Evolutionary conservation across 2,113 vertebrate species (phyloP).

Genomic region (Xiphorhynchus elegans): DNA sequence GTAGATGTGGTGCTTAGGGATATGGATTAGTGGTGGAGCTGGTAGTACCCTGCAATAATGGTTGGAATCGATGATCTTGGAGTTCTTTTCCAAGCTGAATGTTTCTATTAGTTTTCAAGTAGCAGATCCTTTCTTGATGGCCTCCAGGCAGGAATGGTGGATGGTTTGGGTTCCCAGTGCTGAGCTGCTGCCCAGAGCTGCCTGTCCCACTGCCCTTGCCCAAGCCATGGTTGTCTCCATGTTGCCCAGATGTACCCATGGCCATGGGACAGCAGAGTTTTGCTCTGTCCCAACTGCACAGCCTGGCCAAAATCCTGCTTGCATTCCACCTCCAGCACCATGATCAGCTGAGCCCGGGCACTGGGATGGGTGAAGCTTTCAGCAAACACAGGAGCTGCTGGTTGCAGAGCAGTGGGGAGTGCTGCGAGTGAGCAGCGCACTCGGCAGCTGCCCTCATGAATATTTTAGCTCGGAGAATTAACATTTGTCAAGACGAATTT

Average conservation of each 20-base stretch:
- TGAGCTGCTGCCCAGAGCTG: neutral
- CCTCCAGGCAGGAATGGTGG: neutral
- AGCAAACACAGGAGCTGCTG: neutral
- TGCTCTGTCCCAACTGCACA: accelerated
- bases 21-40: neutral
- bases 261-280: accelerated
- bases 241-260: accelerated
- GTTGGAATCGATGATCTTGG: neutral
- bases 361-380: neutral
- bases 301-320: neutral
- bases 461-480: slow-evolving; percentile 38
- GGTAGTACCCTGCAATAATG: neutral
- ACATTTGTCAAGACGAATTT: slow-evolving; percentile 40
- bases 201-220: neutral
- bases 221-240: accelerated
- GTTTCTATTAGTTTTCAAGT: neutral
- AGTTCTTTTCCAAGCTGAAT: neutral
- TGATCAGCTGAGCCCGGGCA: accelerated
- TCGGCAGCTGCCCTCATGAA: neutral
- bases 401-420: neutral
- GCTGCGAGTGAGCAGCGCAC: neutral
- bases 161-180: neutral
- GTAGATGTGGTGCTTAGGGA: neutral
- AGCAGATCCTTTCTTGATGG: neutral
- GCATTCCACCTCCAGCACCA: accelerated